phyloP scores from a whole-genome alignment of 2,797 vertebrate genomes.

The Lagodon rhomboides region DNA sequence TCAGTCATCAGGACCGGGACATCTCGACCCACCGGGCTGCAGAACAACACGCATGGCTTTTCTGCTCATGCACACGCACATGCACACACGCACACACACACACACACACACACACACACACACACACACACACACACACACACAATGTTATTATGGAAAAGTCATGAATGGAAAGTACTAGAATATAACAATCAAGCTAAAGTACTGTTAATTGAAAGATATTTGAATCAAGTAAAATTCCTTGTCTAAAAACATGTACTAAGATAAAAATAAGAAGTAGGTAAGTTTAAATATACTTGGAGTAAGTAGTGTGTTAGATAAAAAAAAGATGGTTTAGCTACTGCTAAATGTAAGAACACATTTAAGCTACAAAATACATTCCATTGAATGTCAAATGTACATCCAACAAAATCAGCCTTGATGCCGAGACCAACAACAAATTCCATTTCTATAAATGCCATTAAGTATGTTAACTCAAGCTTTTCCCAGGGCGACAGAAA shows the following conservation, averaged over 20 bases:
- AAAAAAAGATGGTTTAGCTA: no score
- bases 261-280: background rate
- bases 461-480: no score
- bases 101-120: background rate
- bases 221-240: no score
- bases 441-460: background rate
- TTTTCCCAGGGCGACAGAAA: no score
- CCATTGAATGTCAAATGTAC: no score
- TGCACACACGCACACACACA: slow-evolving; percentile 10
- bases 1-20: slow-evolving; percentile 90
- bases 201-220: background rate
- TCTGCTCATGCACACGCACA: slow-evolving; percentile 82
- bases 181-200: background rate
- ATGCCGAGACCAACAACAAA: no score
- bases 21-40: slow-evolving; percentile 91
- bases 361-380: no score
- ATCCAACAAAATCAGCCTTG: no score
- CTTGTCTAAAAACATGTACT: background rate
- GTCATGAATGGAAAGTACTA: background rate
- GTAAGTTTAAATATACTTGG: no score
- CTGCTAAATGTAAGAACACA: no score
- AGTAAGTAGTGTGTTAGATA: no score
- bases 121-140: background rate
- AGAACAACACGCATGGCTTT: slow-evolving; percentile 94
- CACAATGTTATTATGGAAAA: background rate